Evolutionary conservation across 1,140 invertebrate species (phyloP), one percentile per base, ranked within the genome.

Genomic region (Tachypleus tridentatus): DNA sequence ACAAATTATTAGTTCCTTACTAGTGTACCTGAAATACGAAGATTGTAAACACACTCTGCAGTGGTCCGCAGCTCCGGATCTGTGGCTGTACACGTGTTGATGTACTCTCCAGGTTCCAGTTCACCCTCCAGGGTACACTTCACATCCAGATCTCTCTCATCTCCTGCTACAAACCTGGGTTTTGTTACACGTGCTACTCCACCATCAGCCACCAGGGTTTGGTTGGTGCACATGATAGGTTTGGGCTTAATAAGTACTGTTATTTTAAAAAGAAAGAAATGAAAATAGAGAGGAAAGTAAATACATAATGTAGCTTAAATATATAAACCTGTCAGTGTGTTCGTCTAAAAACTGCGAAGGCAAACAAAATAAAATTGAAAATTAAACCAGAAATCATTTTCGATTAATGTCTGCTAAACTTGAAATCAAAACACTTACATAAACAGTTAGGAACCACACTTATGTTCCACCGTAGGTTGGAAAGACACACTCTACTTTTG

Each of bases 381-480:
- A n/a, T n/a, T n/a, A n/a, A n/a, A n/a, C n/a, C n/a, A n/a, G n/a
- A n/a, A n/a, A n/a, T n/a, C n/a, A n/a, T n/a, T n/a, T n/a, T n/a
- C n/a, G n/a, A n/a, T n/a, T n/a, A n/a, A n/a, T n/a, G n/a, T n/a
- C n/a, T n/a, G n/a, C n/a, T n/a, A n/a, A n/a, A n/a, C n/a, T n/a
- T n/a, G n/a, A n/a, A n/a, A 54, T 62, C 11, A 6, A 53, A 10
- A 10, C 54, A 66, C 61, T n/a, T 63, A 66, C 65, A 63, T 66
- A 56, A 63, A 51, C 65, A 66, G 5, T 53, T 49, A 48, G 61
- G 65, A 7, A 50, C n/a, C 6, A n/a, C 6, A 56, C 5, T 5
- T 47, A 60, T 59, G 8, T 60, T 54, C 65, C 65, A 66, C 5
- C 49, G 8, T 8, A 66, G 57, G 47, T 60, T 63, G 51, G 57